phyloP scores from a whole-genome alignment of 2,888 invertebrate genomes.

The Ectemnius continuus region DNA sequence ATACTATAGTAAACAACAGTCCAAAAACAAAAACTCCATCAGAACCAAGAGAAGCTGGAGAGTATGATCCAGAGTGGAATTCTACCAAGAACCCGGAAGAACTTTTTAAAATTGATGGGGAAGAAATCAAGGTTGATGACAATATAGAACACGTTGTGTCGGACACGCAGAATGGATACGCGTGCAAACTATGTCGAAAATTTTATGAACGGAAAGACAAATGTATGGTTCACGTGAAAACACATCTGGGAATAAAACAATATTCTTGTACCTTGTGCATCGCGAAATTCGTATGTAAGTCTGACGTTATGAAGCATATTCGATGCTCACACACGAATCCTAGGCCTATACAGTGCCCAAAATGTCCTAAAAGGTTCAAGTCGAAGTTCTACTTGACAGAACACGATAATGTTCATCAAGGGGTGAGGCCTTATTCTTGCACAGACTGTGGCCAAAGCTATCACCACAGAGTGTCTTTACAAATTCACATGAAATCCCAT shows the following conservation, averaged over 20 bases:
- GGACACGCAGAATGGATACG: constrained; percentile 71
- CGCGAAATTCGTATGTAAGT: constrained; percentile 76
- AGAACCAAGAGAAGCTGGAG: constrained; percentile 64
- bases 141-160: constrained; percentile 71
- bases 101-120: constrained; percentile 73
- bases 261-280: constrained; percentile 74
- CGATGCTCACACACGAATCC: constrained; percentile 77
- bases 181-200: constrained; percentile 74
- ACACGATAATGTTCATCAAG: constrained; percentile 76
- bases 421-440: constrained; percentile 74
- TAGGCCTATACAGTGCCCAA: constrained; percentile 74
- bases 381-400: constrained; percentile 76
- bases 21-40: constrained; percentile 59
- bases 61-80: constrained; percentile 67
- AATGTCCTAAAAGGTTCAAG: constrained; percentile 75
- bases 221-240: constrained; percentile 76
- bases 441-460: constrained; percentile 74
- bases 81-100: constrained; percentile 73
- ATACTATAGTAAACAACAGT: constrained; percentile 64
- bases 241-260: constrained; percentile 75
- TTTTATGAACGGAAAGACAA: constrained; percentile 75
- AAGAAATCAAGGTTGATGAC: constrained; percentile 75
- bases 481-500: constrained; percentile 76
- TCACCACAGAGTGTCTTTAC: constrained; percentile 76
- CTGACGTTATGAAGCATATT: constrained; percentile 77